A percentile compares a stretch with the other conserved stretches of the same genome.
These are phyloP conservation scores for Palaemon carinicauda DNA, from an alignment of 1,140 invertebrate genomes.

Conservation along the genomic window DNA sequence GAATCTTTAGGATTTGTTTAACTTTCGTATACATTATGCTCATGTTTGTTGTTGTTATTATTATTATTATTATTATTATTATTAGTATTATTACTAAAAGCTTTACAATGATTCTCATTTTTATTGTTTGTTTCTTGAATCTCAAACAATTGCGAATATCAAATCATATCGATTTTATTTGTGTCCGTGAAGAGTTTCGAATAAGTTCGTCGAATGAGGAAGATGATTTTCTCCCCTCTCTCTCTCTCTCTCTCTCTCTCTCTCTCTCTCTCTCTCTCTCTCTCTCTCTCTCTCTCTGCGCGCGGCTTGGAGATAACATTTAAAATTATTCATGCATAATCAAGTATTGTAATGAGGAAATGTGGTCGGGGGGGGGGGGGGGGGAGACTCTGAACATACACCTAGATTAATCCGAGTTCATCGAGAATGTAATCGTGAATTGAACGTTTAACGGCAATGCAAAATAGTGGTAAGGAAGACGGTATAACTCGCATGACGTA, in stretches of 20 bases:
- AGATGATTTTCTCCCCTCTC: background rate
- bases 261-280: constrained; percentile 34
- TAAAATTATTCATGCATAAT: constrained; percentile 55
- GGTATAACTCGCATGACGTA: too few relatives aligned
- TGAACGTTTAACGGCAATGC: background rate
- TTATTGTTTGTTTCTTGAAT: too few relatives aligned
- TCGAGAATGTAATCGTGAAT: too few relatives aligned
- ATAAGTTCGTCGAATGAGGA: background rate
- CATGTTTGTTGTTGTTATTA: too few relatives aligned
- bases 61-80: too few relatives aligned
- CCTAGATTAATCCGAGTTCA: background rate
- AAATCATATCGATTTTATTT: too few relatives aligned
- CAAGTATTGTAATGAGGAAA: constrained; percentile 54
- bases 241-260: constrained; percentile 10
- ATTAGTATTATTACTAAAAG: too few relatives aligned
- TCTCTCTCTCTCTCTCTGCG: constrained; percentile 1
- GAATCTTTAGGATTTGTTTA: too few relatives aligned
- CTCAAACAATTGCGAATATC: too few relatives aligned
- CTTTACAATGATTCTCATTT: too few relatives aligned
- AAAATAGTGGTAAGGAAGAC: background rate
- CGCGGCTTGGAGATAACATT: constrained; percentile 49
- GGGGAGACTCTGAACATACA: background rate
- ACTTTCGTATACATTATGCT: too few relatives aligned
- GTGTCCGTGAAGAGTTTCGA: too few relatives aligned
- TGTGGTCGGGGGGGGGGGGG: constrained; percentile 14